Evolutionary conservation across 2,888 invertebrate genomes (phyloP).

Genomic region (Eupithecia insigniata): DNA sequence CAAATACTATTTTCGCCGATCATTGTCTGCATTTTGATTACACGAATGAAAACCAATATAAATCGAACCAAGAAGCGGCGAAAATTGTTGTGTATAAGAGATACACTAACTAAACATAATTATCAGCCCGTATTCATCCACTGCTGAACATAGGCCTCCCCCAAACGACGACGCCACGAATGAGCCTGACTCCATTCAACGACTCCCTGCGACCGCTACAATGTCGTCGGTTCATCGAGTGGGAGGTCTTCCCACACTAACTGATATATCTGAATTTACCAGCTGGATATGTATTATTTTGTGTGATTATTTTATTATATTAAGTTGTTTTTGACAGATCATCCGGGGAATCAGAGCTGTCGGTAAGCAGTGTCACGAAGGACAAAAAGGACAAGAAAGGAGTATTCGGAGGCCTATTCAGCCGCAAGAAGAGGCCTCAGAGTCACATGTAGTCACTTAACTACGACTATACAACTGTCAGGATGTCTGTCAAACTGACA

Average conservation of each 20-base stretch:
- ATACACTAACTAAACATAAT: neutral
- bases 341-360: constrained; percentile 79
- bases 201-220: too few relatives aligned
- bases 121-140: too few relatives aligned
- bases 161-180: too few relatives aligned
- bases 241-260: too few relatives aligned
- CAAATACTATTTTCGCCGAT: too few relatives aligned
- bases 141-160: too few relatives aligned
- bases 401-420: constrained; percentile 85
- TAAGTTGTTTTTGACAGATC: constrained; percentile 59
- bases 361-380: constrained; percentile 74
- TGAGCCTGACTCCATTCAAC: too few relatives aligned
- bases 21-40: neutral
- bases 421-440: constrained; percentile 82
- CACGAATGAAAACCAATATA: neutral
- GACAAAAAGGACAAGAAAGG: constrained; percentile 85
- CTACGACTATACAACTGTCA: neutral
- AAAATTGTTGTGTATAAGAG: neutral
- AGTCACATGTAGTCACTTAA: constrained; percentile 77
- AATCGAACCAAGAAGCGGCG: neutral
- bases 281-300: neutral
- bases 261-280: neutral
- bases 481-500: neutral
- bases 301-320: neutral
- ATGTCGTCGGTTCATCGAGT: too few relatives aligned